phyloP scores from a whole-genome alignment of 2,888 invertebrate genomes.

The Horisme vitalbata region DNA sequence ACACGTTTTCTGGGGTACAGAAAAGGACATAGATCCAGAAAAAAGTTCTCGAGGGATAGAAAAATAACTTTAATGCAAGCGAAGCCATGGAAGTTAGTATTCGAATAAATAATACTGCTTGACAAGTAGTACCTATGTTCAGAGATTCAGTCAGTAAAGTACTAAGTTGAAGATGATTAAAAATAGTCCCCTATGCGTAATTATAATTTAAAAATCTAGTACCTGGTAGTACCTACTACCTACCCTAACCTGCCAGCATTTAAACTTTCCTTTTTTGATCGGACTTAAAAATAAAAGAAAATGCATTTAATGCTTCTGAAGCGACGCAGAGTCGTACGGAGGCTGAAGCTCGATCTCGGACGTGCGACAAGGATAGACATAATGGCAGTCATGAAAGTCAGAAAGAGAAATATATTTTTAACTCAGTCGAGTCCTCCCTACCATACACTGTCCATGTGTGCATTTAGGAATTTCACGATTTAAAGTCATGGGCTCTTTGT shows the following conservation, averaged over 20 bases:
- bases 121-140: too few relatives aligned
- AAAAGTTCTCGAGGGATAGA: too few relatives aligned
- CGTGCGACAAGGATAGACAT: constrained; percentile 52
- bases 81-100: too few relatives aligned
- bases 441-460: constrained; percentile 35
- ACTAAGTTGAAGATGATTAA: too few relatives aligned
- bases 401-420: constrained; percentile 48
- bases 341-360: constrained; percentile 48
- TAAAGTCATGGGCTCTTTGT: constrained; percentile 33
- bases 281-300: constrained; percentile 48
- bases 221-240: not conserved
- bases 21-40: too few relatives aligned
- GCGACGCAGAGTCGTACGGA: constrained; percentile 53
- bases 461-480: constrained; percentile 48
- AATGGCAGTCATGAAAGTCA: constrained; percentile 33
- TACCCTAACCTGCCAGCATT: constrained; percentile 21
- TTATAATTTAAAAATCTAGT: too few relatives aligned
- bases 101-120: too few relatives aligned
- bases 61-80: too few relatives aligned
- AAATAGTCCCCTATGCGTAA: too few relatives aligned
- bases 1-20: too few relatives aligned
- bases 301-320: constrained; percentile 51
- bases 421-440: constrained; percentile 38
- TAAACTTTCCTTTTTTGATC: constrained; percentile 40
- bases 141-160: too few relatives aligned